Evolutionary conservation across 2,113 vertebrate species (phyloP).

Genomic region (Thinocorus orbignyianus): DNA sequence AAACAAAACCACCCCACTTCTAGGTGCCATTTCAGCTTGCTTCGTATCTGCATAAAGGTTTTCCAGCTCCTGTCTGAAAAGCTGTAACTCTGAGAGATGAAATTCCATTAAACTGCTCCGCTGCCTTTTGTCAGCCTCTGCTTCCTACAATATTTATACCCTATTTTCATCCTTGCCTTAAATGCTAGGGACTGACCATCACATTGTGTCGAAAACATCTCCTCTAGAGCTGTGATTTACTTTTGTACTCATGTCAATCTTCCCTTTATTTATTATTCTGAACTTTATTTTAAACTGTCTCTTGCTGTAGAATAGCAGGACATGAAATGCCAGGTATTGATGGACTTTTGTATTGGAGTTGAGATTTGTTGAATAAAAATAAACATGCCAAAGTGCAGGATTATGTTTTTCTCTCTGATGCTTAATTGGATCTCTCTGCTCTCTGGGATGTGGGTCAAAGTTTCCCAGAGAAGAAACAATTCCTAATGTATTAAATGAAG

Average conservation of each 20-base stretch:
- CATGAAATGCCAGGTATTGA: constrained; percentile 57
- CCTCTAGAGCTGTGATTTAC: not conserved
- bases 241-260: not conserved
- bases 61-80: constrained; percentile 28
- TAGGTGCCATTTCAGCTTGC: constrained; percentile 25
- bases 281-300: constrained; percentile 56
- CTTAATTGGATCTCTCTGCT: constrained; percentile 70
- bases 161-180: constrained; percentile 44
- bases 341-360: not conserved
- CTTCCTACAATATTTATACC: constrained; percentile 39
- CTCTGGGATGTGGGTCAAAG: constrained; percentile 54
- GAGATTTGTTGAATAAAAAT: constrained; percentile 54
- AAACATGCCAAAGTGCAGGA: constrained; percentile 49
- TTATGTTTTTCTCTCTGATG: constrained; percentile 58
- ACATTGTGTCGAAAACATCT: not conserved
- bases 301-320: constrained; percentile 29
- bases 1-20: not conserved
- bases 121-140: constrained; percentile 40
- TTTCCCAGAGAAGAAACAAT: constrained; percentile 57
- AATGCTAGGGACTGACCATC: constrained; percentile 41
- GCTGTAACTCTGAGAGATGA: not conserved
- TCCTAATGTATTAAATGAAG: constrained; percentile 48
- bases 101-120: constrained; percentile 45
- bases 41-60: constrained; percentile 37
- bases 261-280: constrained; percentile 61